Evolutionary conservation across 2,888 invertebrate species (phyloP).

Genomic region (Drosophila yooni): DNA sequence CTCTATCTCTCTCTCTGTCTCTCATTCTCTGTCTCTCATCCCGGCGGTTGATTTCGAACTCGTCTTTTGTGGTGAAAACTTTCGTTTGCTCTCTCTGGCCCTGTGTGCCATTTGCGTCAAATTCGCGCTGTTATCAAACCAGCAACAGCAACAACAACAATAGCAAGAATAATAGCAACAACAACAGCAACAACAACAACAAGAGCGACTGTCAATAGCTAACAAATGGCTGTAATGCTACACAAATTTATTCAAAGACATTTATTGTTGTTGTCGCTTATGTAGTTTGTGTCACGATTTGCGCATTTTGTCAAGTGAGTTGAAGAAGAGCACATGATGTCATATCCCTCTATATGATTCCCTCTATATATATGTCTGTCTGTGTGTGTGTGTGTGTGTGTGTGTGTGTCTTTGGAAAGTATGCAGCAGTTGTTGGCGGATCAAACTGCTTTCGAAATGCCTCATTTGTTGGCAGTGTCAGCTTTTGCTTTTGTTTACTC

Average conservation of each 20-base stretch:
- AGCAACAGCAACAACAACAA: conserved; percentile 47
- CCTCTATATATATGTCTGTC: conserved; percentile 2
- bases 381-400: conserved; percentile 2
- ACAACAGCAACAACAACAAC: conserved; percentile 19
- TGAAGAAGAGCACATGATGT: conserved; percentile 60
- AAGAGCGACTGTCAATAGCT: conserved; percentile 49
- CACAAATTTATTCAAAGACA: conserved; percentile 70
- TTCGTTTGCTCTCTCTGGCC: conserved; percentile 54
- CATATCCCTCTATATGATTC: conserved; percentile 31
- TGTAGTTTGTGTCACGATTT: conserved; percentile 62
- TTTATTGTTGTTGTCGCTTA: conserved; percentile 62
- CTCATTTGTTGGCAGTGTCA: conserved; percentile 15
- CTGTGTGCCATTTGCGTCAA: conserved; percentile 49
- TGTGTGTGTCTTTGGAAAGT: conserved; percentile 41
- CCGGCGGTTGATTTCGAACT: conserved; percentile 48
- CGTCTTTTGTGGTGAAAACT: conserved; percentile 73
- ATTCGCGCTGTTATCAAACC: conserved; percentile 71
- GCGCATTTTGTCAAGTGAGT: conserved; percentile 51
- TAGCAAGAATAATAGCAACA: conserved; percentile 22
- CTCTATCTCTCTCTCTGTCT: neutral
- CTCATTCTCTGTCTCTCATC: conserved; percentile 23
- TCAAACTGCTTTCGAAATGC: conserved; percentile 20
- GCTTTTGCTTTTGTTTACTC: conserved; percentile 24
- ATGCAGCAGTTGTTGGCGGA: conserved; percentile 57
- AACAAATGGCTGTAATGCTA: conserved; percentile 63